These are phyloP conservation scores for Coptotermes formosanus DNA, from an alignment of 1,140 invertebrate species.

Conservation along the genomic window DNA sequence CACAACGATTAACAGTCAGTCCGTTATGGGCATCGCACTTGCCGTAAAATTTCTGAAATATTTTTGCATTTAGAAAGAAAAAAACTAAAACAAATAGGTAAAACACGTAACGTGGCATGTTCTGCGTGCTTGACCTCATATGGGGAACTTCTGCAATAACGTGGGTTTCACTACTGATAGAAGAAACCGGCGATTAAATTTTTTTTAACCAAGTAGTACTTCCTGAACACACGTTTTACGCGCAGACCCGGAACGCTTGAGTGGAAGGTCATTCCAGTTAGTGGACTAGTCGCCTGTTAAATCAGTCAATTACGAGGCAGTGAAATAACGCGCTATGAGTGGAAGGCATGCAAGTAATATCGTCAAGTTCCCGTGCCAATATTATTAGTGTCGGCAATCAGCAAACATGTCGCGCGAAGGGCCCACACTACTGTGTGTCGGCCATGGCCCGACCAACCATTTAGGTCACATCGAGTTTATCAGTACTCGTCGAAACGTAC, in stretches of 20 bases:
- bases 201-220: background rate
- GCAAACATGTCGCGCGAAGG: background rate
- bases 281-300: background rate
- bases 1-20: too few species aligned
- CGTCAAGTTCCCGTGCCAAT: background rate
- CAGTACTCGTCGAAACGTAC: background rate
- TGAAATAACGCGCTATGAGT: background rate
- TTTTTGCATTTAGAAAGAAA: too few species aligned
- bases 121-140: too few species aligned
- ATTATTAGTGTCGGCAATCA: background rate
- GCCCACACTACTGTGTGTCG: background rate
- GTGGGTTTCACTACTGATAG: too few species aligned
- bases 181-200: background rate
- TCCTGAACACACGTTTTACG: background rate
- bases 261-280: background rate
- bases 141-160: too few species aligned
- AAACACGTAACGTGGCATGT: too few species aligned
- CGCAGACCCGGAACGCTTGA: background rate
- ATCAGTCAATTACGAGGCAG: background rate
- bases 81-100: too few species aligned
- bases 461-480: background rate
- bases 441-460: background rate
- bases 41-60: too few species aligned
- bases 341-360: background rate
- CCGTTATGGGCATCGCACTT: too few species aligned